Evolutionary conservation across 2,797 vertebrate species (phyloP).

Genomic region (Hemibagrus guttatus): DNA sequence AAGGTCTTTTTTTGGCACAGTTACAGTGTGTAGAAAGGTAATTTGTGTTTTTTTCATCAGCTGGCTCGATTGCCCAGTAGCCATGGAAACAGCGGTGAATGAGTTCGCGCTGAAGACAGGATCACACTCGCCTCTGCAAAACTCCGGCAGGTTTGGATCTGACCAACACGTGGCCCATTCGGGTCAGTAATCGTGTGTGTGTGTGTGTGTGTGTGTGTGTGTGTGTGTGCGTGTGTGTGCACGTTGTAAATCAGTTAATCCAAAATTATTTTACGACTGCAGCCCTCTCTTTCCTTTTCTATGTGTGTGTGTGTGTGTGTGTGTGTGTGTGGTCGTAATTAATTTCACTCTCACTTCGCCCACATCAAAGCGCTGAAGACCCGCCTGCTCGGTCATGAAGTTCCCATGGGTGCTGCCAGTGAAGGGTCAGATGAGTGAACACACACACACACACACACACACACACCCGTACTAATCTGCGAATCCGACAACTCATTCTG

Average conservation of each 20-base stretch:
- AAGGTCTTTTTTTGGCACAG: neutral
- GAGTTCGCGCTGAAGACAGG: neutral
- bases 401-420: conserved; percentile 30
- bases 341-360: conserved; percentile 44
- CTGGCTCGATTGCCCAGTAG: conserved; percentile 26
- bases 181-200: conserved; percentile 12
- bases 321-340: conserved; percentile 36
- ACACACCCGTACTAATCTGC: neutral
- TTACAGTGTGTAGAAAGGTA: conserved; percentile 5
- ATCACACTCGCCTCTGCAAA: conserved; percentile 12
- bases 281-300: neutral
- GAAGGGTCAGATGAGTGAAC: conserved; percentile 18
- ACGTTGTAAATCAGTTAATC: neutral
- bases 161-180: neutral
- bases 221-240: conserved; percentile 1
- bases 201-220: neutral
- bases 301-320: neutral
- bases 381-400: conserved; percentile 30
- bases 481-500: neutral
- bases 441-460: conserved; percentile 14
- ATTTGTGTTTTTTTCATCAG: conserved; percentile 15
- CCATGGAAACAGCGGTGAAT: conserved; percentile 43
- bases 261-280: neutral
- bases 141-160: conserved; percentile 4
- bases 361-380: conserved; percentile 42